Base-by-base conservation (phyloP, 2,888 invertebrate genomes). In the Mythimna loreyi region DNA sequence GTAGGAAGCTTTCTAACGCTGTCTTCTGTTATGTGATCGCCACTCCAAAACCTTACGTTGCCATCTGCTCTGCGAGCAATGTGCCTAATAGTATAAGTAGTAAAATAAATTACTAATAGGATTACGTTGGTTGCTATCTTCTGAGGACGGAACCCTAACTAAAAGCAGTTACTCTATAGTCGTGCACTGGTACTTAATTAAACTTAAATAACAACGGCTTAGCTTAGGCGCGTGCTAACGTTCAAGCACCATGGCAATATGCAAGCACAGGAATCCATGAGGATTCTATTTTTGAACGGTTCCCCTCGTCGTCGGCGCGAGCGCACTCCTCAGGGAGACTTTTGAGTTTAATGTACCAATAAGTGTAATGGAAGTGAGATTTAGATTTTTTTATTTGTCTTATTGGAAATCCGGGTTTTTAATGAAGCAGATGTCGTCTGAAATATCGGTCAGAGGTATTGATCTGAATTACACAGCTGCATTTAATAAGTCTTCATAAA, bases 271-370 rank as follows among this genome's bases (percentile, higher is more conserved):
- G 91, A 91, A 92, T 92, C 92, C 89, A 88, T 86, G 90, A 89
- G 84, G 86, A 82, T 86, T 90, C 93, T 94, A 94, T 94, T 94
- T 94, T 87, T 85, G 92, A 86, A 88, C 89, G 53, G 72, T 87
- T 90, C 92, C 93, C 93, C 93, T 90, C 91, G 83, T 64, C 82
- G 83, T 73, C 78, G 83, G 90, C 90, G 91, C 90, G 87, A 87
- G 91, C 92, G 91, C 91, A 85, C 84, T 82, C 82, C 84, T 81
- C 80, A 67, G 83, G 85, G 89, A 88, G 85, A 85, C 86, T 87
- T 88, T 84, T 82, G 85, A 87, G 91, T 92, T 93, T 93, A 92
- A 93, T 93, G 92, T 88, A 92, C 92, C 90, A 80, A 73, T 76
- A 81, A 78, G 76, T 77, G 63, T 72, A 78, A 72, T 84, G 76